Evolutionary conservation across 2,113 vertebrate species (phyloP).

Genomic region (Ramphastos sulfuratus): DNA sequence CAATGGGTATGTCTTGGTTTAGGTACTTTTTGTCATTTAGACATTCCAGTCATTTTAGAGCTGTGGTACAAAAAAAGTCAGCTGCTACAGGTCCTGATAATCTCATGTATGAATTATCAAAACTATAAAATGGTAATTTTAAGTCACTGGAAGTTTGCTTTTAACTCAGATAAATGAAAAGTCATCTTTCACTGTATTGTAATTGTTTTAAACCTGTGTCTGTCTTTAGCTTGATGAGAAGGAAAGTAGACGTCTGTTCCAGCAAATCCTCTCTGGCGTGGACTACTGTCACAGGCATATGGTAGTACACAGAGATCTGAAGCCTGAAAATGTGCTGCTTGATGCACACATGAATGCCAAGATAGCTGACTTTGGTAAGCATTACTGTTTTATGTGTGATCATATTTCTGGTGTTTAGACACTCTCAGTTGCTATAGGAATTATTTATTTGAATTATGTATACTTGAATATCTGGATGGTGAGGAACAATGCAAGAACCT

Average conservation of each 20-base stretch:
- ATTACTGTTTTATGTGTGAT: background rate
- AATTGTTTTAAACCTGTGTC: background rate
- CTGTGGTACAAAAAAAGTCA: background rate
- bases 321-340: constrained; percentile 98
- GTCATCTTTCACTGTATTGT: background rate
- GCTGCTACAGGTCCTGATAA: background rate
- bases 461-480: background rate
- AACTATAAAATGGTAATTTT: background rate
- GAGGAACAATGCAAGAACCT: background rate
- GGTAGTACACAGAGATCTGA: constrained; percentile 98
- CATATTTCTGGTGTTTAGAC: background rate
- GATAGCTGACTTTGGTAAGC: constrained; percentile 96
- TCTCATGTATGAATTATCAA: background rate
- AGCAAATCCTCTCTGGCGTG: constrained; percentile 98
- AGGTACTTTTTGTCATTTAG: too few relatives aligned
- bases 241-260: constrained; percentile 94
- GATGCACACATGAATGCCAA: constrained; percentile 99
- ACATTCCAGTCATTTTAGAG: background rate
- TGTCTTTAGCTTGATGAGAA: constrained; percentile 91
- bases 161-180: background rate
- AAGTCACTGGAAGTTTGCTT: background rate
- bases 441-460: background rate
- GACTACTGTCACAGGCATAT: constrained; percentile 99
- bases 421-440: background rate
- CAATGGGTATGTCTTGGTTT: background rate